phyloP scores from a whole-genome alignment of 2,797 vertebrate species.

The Darevskia nairensis region DNA sequence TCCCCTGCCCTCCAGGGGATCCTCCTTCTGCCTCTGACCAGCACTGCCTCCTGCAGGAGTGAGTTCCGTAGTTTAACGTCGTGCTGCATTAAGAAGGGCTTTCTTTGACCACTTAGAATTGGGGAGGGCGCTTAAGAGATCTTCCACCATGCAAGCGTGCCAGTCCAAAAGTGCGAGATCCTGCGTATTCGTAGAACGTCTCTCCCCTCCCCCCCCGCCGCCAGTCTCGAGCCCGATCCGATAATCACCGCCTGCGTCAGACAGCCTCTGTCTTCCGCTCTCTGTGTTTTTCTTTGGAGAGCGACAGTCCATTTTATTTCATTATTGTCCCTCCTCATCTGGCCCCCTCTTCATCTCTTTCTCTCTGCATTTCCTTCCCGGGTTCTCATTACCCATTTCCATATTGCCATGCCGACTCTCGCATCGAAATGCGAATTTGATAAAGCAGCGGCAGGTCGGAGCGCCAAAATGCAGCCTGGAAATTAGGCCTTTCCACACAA shows the following conservation, averaged over 20 bases:
- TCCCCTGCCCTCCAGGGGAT: too few species aligned
- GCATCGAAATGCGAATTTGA: constrained; percentile 68
- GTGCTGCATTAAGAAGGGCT: too few species aligned
- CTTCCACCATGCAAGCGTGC: too few species aligned
- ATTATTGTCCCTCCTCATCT: constrained; percentile 60
- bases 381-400: constrained; percentile 72
- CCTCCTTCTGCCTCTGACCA: too few species aligned
- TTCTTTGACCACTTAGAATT: too few species aligned
- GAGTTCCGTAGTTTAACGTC: too few species aligned
- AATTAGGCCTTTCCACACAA: constrained; percentile 64
- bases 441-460: constrained; percentile 55
- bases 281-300: constrained; percentile 52
- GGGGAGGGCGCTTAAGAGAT: too few species aligned
- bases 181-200: background rate
- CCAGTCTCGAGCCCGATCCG: background rate
- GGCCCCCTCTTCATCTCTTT: constrained; percentile 62
- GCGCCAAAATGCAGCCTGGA: constrained; percentile 61
- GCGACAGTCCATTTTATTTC: constrained; percentile 59
- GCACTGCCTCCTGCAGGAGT: too few species aligned
- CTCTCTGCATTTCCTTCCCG: constrained; percentile 21
- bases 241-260: constrained; percentile 1
- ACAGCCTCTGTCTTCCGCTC: constrained; percentile 48
- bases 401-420: constrained; percentile 61
- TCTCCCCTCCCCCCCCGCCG: rapidly evolving
- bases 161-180: background rate